These are phyloP conservation scores for Potorous gilbertii DNA, from an alignment of 2,797 vertebrate genomes.

Conservation along the genomic window DNA sequence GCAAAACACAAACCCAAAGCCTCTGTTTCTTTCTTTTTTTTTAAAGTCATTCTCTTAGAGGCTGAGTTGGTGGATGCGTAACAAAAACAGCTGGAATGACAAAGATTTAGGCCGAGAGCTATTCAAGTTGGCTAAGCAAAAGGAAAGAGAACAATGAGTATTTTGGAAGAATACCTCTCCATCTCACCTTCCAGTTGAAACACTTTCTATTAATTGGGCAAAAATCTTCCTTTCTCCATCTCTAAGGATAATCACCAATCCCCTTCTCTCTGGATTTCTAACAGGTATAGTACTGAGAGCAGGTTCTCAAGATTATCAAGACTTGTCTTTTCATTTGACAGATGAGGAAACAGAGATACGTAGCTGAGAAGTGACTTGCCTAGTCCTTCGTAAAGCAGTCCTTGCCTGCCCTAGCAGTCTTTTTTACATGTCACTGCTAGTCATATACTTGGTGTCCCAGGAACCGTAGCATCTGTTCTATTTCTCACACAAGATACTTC, in stretches of 20 bases:
- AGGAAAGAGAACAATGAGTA: background rate
- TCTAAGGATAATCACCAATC: background rate
- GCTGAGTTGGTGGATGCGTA: background rate
- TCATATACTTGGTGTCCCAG: background rate
- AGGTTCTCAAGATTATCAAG: background rate
- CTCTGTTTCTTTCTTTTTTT: background rate
- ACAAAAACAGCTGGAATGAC: slow-evolving; percentile 36
- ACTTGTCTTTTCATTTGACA: background rate
- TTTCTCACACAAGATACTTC: background rate
- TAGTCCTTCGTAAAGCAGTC: background rate
- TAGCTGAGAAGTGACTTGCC: background rate
- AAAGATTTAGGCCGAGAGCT: slow-evolving; percentile 26
- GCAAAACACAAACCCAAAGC: slow-evolving; percentile 66
- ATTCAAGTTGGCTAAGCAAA: slow-evolving; percentile 26
- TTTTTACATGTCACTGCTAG: background rate
- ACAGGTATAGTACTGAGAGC: background rate
- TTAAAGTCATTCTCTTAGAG: background rate
- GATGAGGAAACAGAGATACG: background rate
- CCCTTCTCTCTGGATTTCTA: background rate
- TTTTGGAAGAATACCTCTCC: slow-evolving; percentile 29
- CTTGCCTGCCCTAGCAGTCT: background rate
- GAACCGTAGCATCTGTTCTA: background rate
- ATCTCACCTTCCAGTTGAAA: background rate
- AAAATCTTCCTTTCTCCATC: slow-evolving; percentile 6
- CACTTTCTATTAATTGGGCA: slow-evolving; percentile 14